Percentiles rank a stretch among this genome's conserved stretches.
Evolutionary conservation across 2,888 invertebrate species (phyloP).

Genomic region (Herminia tarsipennalis): DNA sequence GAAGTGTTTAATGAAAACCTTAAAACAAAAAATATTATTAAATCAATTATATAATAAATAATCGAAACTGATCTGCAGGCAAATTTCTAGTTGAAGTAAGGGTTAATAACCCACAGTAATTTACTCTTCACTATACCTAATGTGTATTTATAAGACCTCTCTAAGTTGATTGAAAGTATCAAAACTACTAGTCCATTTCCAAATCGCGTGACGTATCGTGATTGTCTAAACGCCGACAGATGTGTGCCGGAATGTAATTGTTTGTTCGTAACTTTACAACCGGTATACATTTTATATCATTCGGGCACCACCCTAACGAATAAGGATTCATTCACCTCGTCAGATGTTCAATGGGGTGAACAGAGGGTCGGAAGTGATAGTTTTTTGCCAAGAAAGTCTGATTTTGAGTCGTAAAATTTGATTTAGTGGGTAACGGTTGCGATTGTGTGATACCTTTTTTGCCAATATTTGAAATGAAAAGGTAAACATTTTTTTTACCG

Average conservation of each 20-base stretch:
- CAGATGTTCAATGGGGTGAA: slow-evolving; percentile 81
- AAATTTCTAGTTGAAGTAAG: too few relatives aligned
- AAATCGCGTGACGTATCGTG: slow-evolving; percentile 85
- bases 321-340: slow-evolving; percentile 83
- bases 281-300: slow-evolving; percentile 77
- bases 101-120: too few relatives aligned
- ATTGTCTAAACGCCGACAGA: slow-evolving; percentile 85
- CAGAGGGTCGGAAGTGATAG: slow-evolving; percentile 65
- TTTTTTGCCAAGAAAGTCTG: slow-evolving; percentile 68
- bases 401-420: slow-evolving; percentile 58
- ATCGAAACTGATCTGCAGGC: too few relatives aligned
- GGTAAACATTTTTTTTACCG: too few relatives aligned
- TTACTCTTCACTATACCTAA: too few relatives aligned
- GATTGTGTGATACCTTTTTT: slow-evolving; percentile 2
- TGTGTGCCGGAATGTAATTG: slow-evolving; percentile 85
- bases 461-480: background rate
- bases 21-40: too few relatives aligned
- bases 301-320: slow-evolving; percentile 65
- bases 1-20: too few relatives aligned
- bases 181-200: slow-evolving; percentile 46
- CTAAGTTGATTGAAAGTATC: too few relatives aligned
- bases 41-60: too few relatives aligned
- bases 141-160: too few relatives aligned
- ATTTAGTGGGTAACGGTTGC: slow-evolving; percentile 63
- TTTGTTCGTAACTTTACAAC: slow-evolving; percentile 75